Percentiles rank a stretch among this genome's conserved stretches.
phyloP scores from a whole-genome alignment of 2,888 invertebrate species.

The Chelonus formosanus region DNA sequence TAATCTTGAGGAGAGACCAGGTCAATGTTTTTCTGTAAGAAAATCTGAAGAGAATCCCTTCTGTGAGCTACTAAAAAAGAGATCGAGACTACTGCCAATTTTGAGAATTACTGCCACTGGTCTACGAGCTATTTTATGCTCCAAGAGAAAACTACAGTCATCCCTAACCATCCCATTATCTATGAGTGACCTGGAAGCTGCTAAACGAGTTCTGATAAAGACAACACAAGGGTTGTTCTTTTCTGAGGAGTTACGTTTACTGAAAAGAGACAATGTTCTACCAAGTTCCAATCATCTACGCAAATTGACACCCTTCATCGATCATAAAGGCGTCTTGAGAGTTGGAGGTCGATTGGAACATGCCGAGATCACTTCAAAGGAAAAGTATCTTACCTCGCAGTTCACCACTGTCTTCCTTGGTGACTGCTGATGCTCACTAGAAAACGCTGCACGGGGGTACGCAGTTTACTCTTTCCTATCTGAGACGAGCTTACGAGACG shows the following conservation, averaged over 20 bases:
- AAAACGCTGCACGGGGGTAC: no score
- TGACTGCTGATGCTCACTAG: no score
- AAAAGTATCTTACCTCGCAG: slow-evolving; percentile 28
- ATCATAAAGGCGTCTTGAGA: slow-evolving; percentile 22
- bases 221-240: slow-evolving; percentile 21
- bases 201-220: slow-evolving; percentile 18
- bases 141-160: slow-evolving; percentile 2
- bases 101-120: slow-evolving; percentile 14
- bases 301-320: slow-evolving; percentile 26
- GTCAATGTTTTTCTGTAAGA: slow-evolving; percentile 9
- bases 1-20: slow-evolving; percentile 13
- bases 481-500: no score
- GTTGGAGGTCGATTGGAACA: slow-evolving; percentile 31
- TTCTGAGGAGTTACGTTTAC: neutral
- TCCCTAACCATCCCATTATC: neutral
- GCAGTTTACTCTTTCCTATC: no score
- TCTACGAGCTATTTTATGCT: neutral
- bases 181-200: slow-evolving; percentile 22
- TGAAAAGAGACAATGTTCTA: neutral
- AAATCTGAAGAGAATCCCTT: neutral
- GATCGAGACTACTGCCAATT: neutral
- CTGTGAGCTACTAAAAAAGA: slow-evolving; percentile 17
- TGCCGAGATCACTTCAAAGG: slow-evolving; percentile 18
- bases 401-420: no score
- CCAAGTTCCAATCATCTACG: slow-evolving; percentile 4